Evolutionary conservation across 1,140 invertebrate genomes (phyloP).

Genomic region (Trypoxylus dichotomus): DNA sequence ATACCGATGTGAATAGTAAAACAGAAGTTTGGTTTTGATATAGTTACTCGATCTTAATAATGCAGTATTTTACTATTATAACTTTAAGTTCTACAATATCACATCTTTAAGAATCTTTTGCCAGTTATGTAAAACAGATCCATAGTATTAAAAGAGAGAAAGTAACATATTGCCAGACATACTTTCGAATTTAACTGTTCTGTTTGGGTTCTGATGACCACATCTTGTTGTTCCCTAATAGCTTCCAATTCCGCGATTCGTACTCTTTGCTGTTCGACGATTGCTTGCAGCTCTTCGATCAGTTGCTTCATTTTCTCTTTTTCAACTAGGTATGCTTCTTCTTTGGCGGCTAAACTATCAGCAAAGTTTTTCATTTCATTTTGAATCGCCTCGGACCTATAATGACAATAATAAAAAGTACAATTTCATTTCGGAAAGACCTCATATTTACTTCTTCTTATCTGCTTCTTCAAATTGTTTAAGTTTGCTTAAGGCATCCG

Average conservation of each 20-base stretch:
- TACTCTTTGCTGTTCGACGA: background rate
- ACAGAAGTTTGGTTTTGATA: no score
- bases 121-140: background rate
- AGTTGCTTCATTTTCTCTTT: slow-evolving; percentile 21
- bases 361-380: slow-evolving; percentile 8
- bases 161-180: background rate
- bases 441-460: background rate
- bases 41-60: background rate
- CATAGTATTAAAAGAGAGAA: background rate
- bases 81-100: background rate
- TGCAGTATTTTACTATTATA: background rate
- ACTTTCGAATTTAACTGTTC: slow-evolving; percentile 25
- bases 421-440: background rate
- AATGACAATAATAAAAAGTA: background rate
- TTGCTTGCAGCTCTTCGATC: background rate
- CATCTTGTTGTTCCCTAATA: slow-evolving; percentile 2
- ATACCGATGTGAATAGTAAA: no score
- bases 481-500: background rate
- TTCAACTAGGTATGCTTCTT: background rate
- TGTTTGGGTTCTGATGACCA: slow-evolving; percentile 5
- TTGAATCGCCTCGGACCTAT: background rate
- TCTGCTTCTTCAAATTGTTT: background rate
- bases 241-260: slow-evolving; percentile 9
- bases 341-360: background rate
- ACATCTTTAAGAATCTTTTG: background rate